Base-by-base conservation (phyloP, 2,888 invertebrate genomes). In the Lepidonotus clava region DNA sequence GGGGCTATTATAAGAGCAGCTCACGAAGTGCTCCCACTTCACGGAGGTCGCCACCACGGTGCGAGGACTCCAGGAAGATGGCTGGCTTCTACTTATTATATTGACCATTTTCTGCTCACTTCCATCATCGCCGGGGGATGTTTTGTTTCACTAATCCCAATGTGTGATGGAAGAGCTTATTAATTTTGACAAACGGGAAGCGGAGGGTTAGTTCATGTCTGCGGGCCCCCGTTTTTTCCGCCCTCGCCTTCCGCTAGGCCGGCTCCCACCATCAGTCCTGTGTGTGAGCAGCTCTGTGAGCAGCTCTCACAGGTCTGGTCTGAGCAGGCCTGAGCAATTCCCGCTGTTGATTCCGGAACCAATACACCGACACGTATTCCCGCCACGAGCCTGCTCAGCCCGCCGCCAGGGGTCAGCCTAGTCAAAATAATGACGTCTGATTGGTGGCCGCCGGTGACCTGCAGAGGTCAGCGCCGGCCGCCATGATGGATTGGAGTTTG, bases 401-500 rank as follows among this genome's bases (percentile, higher is more conserved):
- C 21, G 11, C 71, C 71, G 71, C 71, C 71, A 71, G 71, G 36
- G 71, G 71, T 71, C 71, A 5, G 71, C 71, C 71, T 2, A 71
- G 61, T 38, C 36, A 71, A 71, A 71, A 71, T 71, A 71, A 71
- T 34, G 71, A 34, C 71, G 71, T 71, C 38, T 71, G 71, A 71
- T 71, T 71, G 71, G 71, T 71, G 71, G 71, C 80, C 5, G 46
- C 80, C 5, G 41, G 11, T 46, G 80, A 46, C 80, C 80, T 28
- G 46, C 14, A 41, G 41, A 34, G 80, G 80, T 80, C 80, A 80
- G 11, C 46, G 24, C 80, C 32, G 46, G 80, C 38, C 24, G 51
- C 28, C 80, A 80, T 80, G 80, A 80, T 80, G 80, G 80, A 80
- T 80, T 80, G 80, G 41, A 46, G 51, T 80, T 80, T 80, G 80